Percentiles rank a stretch among this genome's conserved stretches.
phyloP scores from a whole-genome alignment of 2,797 vertebrate genomes.

The Neosalanx taihuensis region DNA sequence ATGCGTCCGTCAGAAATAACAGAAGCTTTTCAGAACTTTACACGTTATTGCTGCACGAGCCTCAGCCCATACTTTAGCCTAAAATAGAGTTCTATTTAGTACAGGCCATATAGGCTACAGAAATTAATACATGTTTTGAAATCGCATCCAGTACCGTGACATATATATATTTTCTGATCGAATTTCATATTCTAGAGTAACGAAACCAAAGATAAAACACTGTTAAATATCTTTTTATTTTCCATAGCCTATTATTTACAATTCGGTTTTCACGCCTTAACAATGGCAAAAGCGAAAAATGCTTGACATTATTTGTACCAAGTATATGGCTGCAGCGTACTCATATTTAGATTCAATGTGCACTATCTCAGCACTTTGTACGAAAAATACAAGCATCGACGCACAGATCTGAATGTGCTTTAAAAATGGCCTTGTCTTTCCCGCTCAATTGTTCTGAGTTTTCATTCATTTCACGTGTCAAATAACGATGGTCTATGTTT shows the following conservation, averaged over 20 bases:
- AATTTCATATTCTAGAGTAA: background rate
- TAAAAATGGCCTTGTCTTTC: background rate
- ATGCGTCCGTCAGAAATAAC: constrained; percentile 70
- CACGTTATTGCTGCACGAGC: constrained; percentile 24
- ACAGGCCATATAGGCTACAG: no score
- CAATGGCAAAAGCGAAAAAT: constrained; percentile 28
- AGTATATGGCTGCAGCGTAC: constrained; percentile 3
- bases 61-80: background rate
- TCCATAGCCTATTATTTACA: constrained; percentile 70
- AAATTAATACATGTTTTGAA: no score
- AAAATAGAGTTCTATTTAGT: no score
- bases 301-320: constrained; percentile 17
- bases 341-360: constrained; percentile 1
- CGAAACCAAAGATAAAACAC: constrained; percentile 40
- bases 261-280: constrained; percentile 32
- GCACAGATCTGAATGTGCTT: background rate
- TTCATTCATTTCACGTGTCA: constrained; percentile 16
- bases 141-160: no score
- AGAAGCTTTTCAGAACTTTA: constrained; percentile 50
- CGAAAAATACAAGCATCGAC: background rate
- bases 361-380: background rate
- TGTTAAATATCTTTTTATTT: constrained; percentile 75
- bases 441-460: background rate
- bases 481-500: background rate
- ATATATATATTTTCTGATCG: background rate